Conservation (phyloP, 2,113 vertebrate genomes). For the Hystrix brachyura region DNA sequence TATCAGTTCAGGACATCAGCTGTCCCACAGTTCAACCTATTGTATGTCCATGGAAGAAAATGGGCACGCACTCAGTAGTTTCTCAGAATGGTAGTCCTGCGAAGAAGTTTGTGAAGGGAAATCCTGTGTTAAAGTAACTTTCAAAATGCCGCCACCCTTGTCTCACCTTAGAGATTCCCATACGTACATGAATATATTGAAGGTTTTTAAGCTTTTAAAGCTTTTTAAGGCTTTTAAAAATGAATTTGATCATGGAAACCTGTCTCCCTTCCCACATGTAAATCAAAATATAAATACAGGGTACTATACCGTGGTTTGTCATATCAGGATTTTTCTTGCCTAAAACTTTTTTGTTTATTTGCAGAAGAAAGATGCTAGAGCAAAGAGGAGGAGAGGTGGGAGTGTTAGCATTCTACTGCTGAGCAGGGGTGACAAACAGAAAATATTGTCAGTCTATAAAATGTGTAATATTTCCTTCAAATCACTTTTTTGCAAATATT, state of each 20-base stretch:
- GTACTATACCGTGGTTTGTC: not conserved
- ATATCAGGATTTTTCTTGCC: not conserved
- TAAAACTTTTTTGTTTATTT: not conserved
- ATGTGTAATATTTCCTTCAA: not conserved
- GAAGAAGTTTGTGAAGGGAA: not conserved
- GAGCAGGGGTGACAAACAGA: not conserved
- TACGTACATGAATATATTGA: not conserved
- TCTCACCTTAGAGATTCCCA: not conserved
- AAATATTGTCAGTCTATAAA: not conserved
- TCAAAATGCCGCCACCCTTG: not conserved
- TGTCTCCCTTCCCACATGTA: fast-evolving
- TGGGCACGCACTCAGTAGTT: fast-evolving
- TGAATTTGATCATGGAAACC: not conserved
- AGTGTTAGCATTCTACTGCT: not conserved
- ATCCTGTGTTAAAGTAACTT: not conserved
- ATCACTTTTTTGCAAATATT: not conserved
- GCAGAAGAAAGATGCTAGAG: not conserved
- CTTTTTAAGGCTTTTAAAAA: not conserved
- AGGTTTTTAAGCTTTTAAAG: not conserved
- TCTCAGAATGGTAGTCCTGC: fast-evolving
- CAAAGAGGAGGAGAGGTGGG: not conserved
- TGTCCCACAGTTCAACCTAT: not conserved
- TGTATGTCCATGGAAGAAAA: not conserved
- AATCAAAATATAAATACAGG: not conserved
- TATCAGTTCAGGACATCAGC: not conserved